phyloP scores from a whole-genome alignment of 1,140 invertebrate genomes.

The Dolichoris vasculosae region DNA sequence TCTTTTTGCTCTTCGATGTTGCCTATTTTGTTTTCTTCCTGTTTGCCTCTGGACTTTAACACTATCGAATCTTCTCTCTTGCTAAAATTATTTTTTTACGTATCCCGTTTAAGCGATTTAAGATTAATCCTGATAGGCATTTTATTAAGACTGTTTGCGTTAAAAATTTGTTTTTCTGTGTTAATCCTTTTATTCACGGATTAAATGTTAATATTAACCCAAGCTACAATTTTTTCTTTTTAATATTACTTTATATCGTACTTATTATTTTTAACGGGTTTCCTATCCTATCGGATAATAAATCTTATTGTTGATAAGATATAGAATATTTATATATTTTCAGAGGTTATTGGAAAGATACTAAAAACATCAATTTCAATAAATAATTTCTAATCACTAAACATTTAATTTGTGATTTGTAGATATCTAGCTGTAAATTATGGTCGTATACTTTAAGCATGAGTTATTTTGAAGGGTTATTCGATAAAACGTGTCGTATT shows the following conservation, averaged over 20 bases:
- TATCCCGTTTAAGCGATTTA: background rate
- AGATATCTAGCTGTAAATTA: background rate
- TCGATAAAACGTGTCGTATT: slow-evolving; percentile 7
- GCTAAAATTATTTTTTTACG: background rate
- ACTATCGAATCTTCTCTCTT: background rate
- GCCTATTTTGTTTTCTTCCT: background rate
- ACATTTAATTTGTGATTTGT: background rate
- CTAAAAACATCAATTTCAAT: background rate
- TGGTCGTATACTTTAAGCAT: background rate
- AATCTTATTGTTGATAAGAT: too few relatives aligned
- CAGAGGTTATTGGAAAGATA: too few relatives aligned
- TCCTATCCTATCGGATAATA: background rate
- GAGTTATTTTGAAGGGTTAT: background rate
- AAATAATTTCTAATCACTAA: slow-evolving; percentile 3
- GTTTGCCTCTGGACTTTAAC: background rate
- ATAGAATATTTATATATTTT: too few relatives aligned
- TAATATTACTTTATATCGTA: too few relatives aligned
- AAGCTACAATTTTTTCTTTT: too few relatives aligned
- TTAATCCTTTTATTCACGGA: background rate
- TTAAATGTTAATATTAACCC: too few relatives aligned
- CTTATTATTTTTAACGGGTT: background rate
- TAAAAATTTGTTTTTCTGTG: background rate
- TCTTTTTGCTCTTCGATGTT: background rate
- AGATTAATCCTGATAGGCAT: background rate
- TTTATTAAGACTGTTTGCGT: background rate